phyloP scores from a whole-genome alignment of 2,797 vertebrate species.

The Clarias platycephalus region DNA sequence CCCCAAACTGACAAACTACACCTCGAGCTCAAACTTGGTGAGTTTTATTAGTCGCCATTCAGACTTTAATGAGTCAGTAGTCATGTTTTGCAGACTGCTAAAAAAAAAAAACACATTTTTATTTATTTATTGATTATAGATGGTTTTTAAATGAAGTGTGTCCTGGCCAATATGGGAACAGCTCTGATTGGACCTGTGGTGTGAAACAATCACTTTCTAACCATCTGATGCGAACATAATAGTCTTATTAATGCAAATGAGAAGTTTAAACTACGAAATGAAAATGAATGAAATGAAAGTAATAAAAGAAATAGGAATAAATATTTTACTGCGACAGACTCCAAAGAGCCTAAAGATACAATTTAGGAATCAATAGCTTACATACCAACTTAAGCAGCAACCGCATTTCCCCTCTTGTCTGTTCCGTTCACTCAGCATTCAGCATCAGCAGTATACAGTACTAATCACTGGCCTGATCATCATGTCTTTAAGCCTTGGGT shows the following conservation, averaged over 20 bases:
- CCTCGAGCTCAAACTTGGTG: slow-evolving; percentile 81
- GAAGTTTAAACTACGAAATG: no score
- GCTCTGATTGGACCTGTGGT: neutral
- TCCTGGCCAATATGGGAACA: neutral
- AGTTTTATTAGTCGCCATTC: slow-evolving; percentile 45
- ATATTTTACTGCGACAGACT: no score
- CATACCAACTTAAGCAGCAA: no score
- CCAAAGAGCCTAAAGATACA: no score
- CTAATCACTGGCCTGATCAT: no score
- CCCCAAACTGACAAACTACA: slow-evolving; percentile 71
- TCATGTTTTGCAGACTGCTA: neutral
- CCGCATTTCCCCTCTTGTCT: no score
- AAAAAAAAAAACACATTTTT: slow-evolving; percentile 41
- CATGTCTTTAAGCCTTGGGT: no score
- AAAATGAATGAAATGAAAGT: no score
- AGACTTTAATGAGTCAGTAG: neutral
- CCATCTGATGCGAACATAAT: neutral
- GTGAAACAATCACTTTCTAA: neutral
- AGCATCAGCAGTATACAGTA: no score
- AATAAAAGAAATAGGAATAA: no score
- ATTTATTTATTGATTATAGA: neutral
- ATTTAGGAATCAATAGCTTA: no score
- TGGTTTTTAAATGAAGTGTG: neutral
- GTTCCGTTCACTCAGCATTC: no score
- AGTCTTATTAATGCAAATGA: neutral